These are phyloP conservation scores for Smittia aterrima DNA, from an alignment of 2,888 invertebrate genomes.

Conservation along the genomic window DNA sequence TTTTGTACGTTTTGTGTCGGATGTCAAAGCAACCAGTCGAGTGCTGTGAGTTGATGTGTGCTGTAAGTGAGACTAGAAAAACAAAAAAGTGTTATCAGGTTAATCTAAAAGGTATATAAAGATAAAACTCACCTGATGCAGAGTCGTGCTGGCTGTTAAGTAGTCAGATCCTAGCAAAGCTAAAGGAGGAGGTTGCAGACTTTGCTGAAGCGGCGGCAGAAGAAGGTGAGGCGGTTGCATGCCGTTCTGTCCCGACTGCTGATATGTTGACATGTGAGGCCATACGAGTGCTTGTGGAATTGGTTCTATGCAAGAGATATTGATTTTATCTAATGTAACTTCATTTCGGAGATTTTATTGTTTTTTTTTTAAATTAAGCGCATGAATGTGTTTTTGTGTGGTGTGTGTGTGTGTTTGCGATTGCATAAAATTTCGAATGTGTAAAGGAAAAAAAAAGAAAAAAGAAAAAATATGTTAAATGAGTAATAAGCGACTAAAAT, in stretches of 20 bases:
- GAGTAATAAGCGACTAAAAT: constrained; percentile 39
- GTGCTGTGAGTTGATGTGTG: constrained; percentile 70
- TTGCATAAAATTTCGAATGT: constrained; percentile 35
- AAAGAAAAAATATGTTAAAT: constrained; percentile 41
- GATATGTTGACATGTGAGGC: constrained; percentile 67
- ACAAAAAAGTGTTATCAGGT: background rate
- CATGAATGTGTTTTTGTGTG: constrained; percentile 36
- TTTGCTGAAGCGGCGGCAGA: constrained; percentile 44
- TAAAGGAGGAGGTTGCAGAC: constrained; percentile 56
- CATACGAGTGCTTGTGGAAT: constrained; percentile 72
- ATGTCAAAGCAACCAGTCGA: constrained; percentile 63
- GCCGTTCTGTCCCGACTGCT: constrained; percentile 52
- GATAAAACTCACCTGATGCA: constrained; percentile 53
- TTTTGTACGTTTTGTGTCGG: constrained; percentile 57
- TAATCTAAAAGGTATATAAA: background rate
- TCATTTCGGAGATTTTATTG: background rate
- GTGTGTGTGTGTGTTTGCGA: constrained; percentile 18
- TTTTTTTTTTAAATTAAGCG: constrained; percentile 41
- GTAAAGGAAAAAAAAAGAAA: constrained; percentile 35
- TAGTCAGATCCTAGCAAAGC: constrained; percentile 63
- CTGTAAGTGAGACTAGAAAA: constrained; percentile 45
- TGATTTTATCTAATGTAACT: constrained; percentile 40
- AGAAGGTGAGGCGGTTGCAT: constrained; percentile 43
- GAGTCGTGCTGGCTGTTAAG: constrained; percentile 61
- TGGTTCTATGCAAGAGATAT: constrained; percentile 55